Conservation (phyloP, 2,888 invertebrate genomes). For the Seira ritae region DNA sequence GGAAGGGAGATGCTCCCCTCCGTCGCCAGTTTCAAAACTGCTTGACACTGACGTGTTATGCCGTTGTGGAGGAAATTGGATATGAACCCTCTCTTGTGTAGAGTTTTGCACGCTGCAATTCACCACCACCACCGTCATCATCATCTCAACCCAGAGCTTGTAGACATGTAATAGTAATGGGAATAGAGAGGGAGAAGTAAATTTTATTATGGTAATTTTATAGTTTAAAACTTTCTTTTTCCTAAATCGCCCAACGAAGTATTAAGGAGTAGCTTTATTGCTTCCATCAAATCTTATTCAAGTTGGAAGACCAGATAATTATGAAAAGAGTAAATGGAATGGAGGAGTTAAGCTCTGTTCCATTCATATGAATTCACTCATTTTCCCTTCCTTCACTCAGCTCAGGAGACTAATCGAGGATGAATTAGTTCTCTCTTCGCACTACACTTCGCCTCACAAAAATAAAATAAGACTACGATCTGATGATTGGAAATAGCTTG, state of each 20-base stretch:
- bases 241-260: not conserved
- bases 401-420: constrained; percentile 53
- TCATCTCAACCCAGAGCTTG: too few relatives aligned
- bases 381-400: not conserved
- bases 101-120: not conserved
- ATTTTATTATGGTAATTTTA: not conserved
- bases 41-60: not conserved
- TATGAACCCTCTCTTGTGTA: not conserved
- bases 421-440: constrained; percentile 38
- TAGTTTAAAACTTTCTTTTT: not conserved
- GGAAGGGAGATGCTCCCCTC: not conserved
- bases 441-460: not conserved
- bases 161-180: not conserved
- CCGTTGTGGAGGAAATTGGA: not conserved
- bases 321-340: not conserved
- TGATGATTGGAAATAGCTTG: constrained; percentile 52
- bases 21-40: not conserved
- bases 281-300: not conserved
- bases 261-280: not conserved
- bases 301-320: too few relatives aligned
- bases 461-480: not conserved
- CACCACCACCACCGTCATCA: too few relatives aligned
- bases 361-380: constrained; percentile 29
- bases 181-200: not conserved
- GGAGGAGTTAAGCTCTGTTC: constrained; percentile 17